Conservation (phyloP, 2,797 vertebrate genomes). For the Threskiornis aethiopicus region DNA sequence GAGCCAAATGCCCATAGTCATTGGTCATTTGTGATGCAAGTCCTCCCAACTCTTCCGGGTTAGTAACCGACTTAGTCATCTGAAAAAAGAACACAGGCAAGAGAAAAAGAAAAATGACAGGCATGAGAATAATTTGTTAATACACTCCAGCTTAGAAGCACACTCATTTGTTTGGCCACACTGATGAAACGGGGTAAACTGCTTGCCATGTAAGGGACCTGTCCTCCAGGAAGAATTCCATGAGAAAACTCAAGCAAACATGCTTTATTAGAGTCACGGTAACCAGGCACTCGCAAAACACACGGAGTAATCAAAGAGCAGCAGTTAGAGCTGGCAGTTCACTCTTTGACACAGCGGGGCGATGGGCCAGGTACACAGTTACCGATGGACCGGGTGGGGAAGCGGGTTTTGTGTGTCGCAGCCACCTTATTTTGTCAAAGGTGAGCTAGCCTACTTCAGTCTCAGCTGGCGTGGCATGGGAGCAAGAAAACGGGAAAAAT, state of each 20-base stretch:
- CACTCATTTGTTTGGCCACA: slow-evolving; percentile 9
- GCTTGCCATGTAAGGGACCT: neutral
- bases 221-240: neutral
- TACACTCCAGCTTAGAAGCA: slow-evolving; percentile 43
- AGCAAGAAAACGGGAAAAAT: neutral
- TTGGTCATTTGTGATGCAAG: slow-evolving; percentile 97
- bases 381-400: rapidly evolving
- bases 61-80: slow-evolving; percentile 99
- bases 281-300: neutral
- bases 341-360: neutral
- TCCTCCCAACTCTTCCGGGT: slow-evolving; percentile 94
- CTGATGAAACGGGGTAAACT: neutral
- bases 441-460: neutral
- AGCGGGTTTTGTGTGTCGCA: neutral
- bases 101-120: slow-evolving; percentile 64
- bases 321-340: neutral
- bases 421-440: neutral
- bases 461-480: neutral
- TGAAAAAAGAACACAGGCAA: slow-evolving; percentile 78
- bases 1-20: slow-evolving; percentile 95
- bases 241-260: slow-evolving; percentile 65
- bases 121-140: slow-evolving; percentile 69
- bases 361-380: neutral
- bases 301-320: neutral
- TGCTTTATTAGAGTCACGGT: slow-evolving; percentile 52